Conservation (phyloP, 2,888 invertebrate genomes). For the Drosophila ezoana region DNA sequence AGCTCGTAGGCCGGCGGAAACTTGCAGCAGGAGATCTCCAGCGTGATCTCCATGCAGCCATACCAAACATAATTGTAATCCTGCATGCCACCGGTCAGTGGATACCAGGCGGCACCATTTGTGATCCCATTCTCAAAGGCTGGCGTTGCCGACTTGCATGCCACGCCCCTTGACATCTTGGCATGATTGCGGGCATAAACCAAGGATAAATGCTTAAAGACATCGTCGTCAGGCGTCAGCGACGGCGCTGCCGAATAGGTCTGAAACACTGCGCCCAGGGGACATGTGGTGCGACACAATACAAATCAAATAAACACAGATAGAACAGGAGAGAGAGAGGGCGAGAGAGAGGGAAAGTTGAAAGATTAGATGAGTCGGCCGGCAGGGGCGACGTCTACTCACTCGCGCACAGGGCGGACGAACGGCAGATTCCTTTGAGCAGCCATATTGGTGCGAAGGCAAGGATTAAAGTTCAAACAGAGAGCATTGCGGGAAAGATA, state of each 20-base stretch:
- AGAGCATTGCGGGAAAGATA: slow-evolving; percentile 59
- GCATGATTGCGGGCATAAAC: slow-evolving; percentile 95
- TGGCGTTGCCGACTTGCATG: slow-evolving; percentile 91
- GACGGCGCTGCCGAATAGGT: slow-evolving; percentile 93
- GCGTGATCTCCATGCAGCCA: slow-evolving; percentile 97
- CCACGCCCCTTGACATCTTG: slow-evolving; percentile 94
- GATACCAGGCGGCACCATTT: slow-evolving; percentile 97
- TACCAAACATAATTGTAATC: slow-evolving; percentile 97
- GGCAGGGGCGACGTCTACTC: slow-evolving; percentile 82
- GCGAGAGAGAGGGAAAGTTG: not conserved
- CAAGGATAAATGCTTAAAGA: slow-evolving; percentile 93
- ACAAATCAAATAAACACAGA: slow-evolving; percentile 13
- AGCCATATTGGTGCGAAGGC: slow-evolving; percentile 84
- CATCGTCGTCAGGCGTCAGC: slow-evolving; percentile 95
- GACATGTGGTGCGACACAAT: slow-evolving; percentile 85
- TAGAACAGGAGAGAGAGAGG: not conserved
- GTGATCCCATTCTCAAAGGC: slow-evolving; percentile 95
- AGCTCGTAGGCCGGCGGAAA: slow-evolving; percentile 93
- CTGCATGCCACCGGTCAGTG: slow-evolving; percentile 89
- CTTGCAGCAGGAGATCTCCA: slow-evolving; percentile 97
- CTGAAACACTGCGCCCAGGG: slow-evolving; percentile 92
- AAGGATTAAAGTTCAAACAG: slow-evolving; percentile 63
- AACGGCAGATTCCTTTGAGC: slow-evolving; percentile 90
- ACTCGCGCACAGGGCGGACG: slow-evolving; percentile 90
- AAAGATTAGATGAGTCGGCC: slow-evolving; percentile 22